Evolutionary conservation across 2,888 invertebrate species (phyloP), one percentile per base, ranked within the genome.

Genomic region (Ephialtes manifestator): DNA sequence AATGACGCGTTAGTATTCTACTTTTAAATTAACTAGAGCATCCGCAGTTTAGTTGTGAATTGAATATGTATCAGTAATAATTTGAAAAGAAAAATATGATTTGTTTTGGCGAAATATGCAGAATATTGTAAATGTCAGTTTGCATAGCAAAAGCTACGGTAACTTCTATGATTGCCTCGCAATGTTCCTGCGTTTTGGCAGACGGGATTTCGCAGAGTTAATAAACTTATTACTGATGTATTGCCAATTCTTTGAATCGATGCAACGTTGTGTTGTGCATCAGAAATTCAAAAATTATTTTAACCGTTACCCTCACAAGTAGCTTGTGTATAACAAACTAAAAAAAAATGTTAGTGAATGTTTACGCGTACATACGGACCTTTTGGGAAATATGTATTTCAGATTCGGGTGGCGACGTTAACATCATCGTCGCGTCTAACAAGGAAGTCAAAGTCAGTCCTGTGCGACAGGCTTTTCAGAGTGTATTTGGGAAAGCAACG

Each of bases 371-470:
- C 20, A 68, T 75, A 63, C 72, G 74, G 24, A 74, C 77, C 20
- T 75, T 77, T 70, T 85, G 68, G 67, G 75, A 86, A 11, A 81
- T 67, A 88, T 90, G 86, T 83, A 78, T 94, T 95, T 82, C 93
- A 97, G 97, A 96, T 94, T 96, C 97, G 87, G 97, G 97, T n/a
- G 97, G 97, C 15, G 97, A 97, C 91, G 94, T 97, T 35, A 96
- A 97, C 90, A 93, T 98, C 10, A 95, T 97, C 28, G 97, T 98
- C 2, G 96, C 97, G 4, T 97, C 97, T 0, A 96, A 96, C 83
- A 97, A 97, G 92, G 97, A 97, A 90, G 95, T 96, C 3, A 97
- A 97, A 94, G 95, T 98, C 43, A 96, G 96, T 88, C 96, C 97
- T 2, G 94, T 98, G 15, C 95, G 97, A 91, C 97, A 98, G 93